Conservation (phyloP, 1,140 invertebrate genomes). For the Potamilus streckersoni region DNA sequence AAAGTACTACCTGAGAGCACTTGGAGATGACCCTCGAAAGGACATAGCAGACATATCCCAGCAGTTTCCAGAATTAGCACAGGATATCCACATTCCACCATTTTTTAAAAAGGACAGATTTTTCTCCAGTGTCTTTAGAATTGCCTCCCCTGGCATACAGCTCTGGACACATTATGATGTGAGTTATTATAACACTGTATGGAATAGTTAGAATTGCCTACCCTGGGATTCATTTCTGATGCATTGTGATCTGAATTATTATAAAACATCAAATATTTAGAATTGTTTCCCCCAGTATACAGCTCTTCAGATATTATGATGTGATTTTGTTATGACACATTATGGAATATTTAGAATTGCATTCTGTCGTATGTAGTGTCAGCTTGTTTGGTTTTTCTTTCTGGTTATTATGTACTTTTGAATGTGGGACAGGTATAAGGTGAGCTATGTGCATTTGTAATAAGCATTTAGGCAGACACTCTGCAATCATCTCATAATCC, state of each 20-base stretch:
- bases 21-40: slow-evolving; percentile 71
- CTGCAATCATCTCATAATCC: too few species aligned
- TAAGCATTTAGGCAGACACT: too few species aligned
- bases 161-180: slow-evolving; percentile 78
- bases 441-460: too few species aligned
- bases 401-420: too few species aligned
- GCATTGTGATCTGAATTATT: neutral
- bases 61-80: slow-evolving; percentile 70
- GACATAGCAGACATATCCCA: slow-evolving; percentile 70
- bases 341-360: neutral
- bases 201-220: neutral
- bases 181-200: slow-evolving; percentile 24
- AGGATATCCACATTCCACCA: slow-evolving; percentile 70
- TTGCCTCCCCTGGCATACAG: slow-evolving; percentile 70
- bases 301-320: slow-evolving; percentile 77
- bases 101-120: slow-evolving; percentile 68
- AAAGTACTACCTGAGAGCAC: slow-evolving; percentile 72
- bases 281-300: slow-evolving; percentile 70
- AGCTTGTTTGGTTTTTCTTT: too few species aligned
- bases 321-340: slow-evolving; percentile 47
- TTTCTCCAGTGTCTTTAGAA: slow-evolving; percentile 75
- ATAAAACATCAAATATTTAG: slow-evolving; percentile 60
- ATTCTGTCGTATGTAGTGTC: neutral
- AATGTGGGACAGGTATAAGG: too few species aligned
- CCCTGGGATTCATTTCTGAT: neutral